Percentiles rank a stretch among this genome's conserved stretches.
These are phyloP conservation scores for Campopleginae sp. DNA, from an alignment of 2,888 invertebrate genomes.

Conservation along the genomic window DNA sequence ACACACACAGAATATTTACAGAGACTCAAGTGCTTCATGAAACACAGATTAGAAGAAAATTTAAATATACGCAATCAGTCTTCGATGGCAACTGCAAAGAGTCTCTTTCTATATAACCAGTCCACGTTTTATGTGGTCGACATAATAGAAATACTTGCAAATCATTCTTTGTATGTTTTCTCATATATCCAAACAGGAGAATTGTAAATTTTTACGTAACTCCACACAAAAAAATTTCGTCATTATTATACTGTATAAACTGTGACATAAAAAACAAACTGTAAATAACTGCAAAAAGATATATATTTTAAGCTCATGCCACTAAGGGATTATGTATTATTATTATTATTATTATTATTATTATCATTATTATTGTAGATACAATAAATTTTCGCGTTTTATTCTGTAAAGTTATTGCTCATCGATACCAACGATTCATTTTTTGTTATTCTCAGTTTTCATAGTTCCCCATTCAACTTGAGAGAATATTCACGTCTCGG, in stretches of 20 bases:
- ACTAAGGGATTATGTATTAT: conserved; percentile 55
- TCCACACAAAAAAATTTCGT: conserved; percentile 52
- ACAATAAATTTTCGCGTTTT: conserved; percentile 16
- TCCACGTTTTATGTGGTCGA: conserved; percentile 29
- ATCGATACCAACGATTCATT: background rate
- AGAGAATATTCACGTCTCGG: background rate
- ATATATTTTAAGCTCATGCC: conserved; percentile 46
- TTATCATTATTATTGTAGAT: conserved; percentile 48
- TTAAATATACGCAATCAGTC: conserved; percentile 45
- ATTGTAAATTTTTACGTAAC: conserved; percentile 62
- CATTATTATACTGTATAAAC: conserved; percentile 68
- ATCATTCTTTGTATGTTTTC: conserved; percentile 16
- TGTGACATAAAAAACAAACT: conserved; percentile 67
- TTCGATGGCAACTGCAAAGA: conserved; percentile 46
- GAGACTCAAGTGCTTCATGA: conserved; percentile 61
- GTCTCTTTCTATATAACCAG: conserved; percentile 27
- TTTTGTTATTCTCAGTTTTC: background rate
- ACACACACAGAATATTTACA: conserved; percentile 14
- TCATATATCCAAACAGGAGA: conserved; percentile 51
- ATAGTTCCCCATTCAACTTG: background rate
- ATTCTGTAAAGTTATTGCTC: conserved; percentile 22
- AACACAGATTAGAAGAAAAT: conserved; percentile 29
- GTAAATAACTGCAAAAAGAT: conserved; percentile 68
- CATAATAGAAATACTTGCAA: conserved; percentile 36
- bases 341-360: conserved; percentile 47